A percentile compares a stretch with the other conserved stretches of the same genome.
Evolutionary conservation across 2,797 vertebrate genomes (phyloP).

Genomic region (Melanotaenia pygmaea): DNA sequence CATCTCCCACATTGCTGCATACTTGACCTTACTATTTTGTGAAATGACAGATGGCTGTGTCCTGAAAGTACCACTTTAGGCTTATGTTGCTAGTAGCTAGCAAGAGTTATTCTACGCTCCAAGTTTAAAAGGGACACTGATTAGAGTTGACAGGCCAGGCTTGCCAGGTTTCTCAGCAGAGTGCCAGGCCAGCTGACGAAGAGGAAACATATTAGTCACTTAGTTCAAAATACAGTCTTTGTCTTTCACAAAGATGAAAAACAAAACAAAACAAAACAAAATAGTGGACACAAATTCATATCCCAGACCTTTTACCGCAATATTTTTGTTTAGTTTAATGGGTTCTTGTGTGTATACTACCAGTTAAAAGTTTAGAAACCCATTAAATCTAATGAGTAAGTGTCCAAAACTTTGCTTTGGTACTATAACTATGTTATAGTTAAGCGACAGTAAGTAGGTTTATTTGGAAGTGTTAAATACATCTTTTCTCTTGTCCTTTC

Average conservation of each 20-base stretch:
- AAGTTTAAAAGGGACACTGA: conserved; percentile 55
- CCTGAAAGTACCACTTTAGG: neutral
- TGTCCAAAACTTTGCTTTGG: too few species aligned
- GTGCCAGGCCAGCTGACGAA: conserved; percentile 50
- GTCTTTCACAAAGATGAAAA: conserved; percentile 19
- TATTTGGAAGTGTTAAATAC: neutral
- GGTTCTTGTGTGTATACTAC: neutral
- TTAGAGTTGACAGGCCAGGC: conserved; percentile 55
- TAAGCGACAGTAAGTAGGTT: neutral
- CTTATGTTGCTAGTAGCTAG: conserved; percentile 9
- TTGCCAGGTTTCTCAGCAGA: conserved; percentile 46
- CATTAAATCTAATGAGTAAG: too few species aligned
- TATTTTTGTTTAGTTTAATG: conserved; percentile 19
- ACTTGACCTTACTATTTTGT: neutral
- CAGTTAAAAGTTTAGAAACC: neutral
- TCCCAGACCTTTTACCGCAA: conserved; percentile 24
- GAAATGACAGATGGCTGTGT: neutral
- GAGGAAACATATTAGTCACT: conserved; percentile 56
- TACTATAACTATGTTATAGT: neutral
- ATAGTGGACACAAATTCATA: conserved; percentile 17
- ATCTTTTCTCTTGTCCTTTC: neutral
- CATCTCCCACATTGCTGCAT: neutral
- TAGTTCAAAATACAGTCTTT: conserved; percentile 54
- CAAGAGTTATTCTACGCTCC: conserved; percentile 21
- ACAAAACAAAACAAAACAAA: conserved; percentile 17